Base-by-base conservation (phyloP, 2,113 vertebrate genomes). In the Planiliza haematocheilus region DNA sequence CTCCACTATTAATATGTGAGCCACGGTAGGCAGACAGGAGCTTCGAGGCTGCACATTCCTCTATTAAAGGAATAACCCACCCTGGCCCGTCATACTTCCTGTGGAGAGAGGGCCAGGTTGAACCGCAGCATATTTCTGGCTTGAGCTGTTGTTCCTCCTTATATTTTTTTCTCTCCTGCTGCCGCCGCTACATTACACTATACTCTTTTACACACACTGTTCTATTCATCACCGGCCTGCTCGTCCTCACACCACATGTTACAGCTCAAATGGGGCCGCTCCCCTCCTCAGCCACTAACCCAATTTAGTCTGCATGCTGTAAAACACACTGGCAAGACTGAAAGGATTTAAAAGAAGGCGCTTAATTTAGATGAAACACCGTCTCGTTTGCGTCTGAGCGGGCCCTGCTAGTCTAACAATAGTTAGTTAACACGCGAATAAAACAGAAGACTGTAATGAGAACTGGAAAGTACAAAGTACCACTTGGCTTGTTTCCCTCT, bases 61-160 rank as follows among this genome's bases (percentile, higher is more conserved):
- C 82, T 84, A 92, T 89, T 93, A 92, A 83, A 89, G 82, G 85
- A 89, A 86, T 86, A 88, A 91, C 83, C 90, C 88, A 88, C 87
- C 85, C 90, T 67, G 82, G 85, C 87, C 88, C 81, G 89, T 89
- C 85, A 81, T 86, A 83, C 89, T 93, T 93, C 91, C 91, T 93
- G 89, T 92, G 86, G 88, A 88, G 87, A 81, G 86, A 91, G 85
- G 87, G 90, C 91, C 89, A 91, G 91, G 89, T 91, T 90, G 91
- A 86, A 91, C 91, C 91, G 67, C 88, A 91, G 86, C 91, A 93
- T 93, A 92, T 87, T 92, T 93, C 87, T 92, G 86, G 90, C 88
- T 91, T 90, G 87, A 93, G 90, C 87, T 89, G 91, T 92, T 90
- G 90, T 90, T 91, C 83, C 86, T 89, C 79, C 75, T 82, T 41